Base-by-base conservation (phyloP, 2,888 invertebrate genomes). In the Tipula confusa region DNA sequence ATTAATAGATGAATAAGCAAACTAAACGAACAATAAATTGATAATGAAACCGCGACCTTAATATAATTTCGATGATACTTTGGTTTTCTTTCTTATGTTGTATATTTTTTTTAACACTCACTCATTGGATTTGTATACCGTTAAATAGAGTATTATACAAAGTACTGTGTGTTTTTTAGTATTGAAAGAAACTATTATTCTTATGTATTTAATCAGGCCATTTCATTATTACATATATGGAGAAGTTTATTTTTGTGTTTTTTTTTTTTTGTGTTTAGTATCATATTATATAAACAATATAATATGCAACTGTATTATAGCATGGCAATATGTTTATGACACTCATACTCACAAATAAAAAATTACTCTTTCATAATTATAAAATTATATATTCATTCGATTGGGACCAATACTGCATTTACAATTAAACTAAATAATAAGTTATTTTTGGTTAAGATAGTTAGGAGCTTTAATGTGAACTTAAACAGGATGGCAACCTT, bases 1-100 rank as follows among this genome's bases (percentile, higher is more conserved):
- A n/a, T n/a, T n/a, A n/a, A n/a, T n/a, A n/a, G 64, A 24, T 64
- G 64, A 64, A 24, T 18, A 38, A 38, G 2, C n/a, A n/a, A 64
- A 18, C 24, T 64, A 9, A 64, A 1, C 64, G 64, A 64, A 64
- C n/a, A 64, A 24, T 2, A 24, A 64, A 64, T 24, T 7, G 24
- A 18, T 24, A 64, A 64, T 64, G 24, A 64, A 64, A 64, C 64
- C 64, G 64, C 64, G 64, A 64, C 64, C 64, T 64, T 64, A 64
- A 24, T 64, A 64, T 64, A 64, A 64, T 64, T 24, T 64, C 64
- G 64, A 48, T 18, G 64, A 64, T 64, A 64, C 64, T 64, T 64
- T 64, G 24, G 64, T 24, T 43, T 64, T 24, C 64, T 64, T 64
- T 64, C 64, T 24, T 64, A 11, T 64, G 64, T 64, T 24, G 24